phyloP scores from a whole-genome alignment of 2,113 vertebrate species.

The Poeciliopsis prolifica region DNA sequence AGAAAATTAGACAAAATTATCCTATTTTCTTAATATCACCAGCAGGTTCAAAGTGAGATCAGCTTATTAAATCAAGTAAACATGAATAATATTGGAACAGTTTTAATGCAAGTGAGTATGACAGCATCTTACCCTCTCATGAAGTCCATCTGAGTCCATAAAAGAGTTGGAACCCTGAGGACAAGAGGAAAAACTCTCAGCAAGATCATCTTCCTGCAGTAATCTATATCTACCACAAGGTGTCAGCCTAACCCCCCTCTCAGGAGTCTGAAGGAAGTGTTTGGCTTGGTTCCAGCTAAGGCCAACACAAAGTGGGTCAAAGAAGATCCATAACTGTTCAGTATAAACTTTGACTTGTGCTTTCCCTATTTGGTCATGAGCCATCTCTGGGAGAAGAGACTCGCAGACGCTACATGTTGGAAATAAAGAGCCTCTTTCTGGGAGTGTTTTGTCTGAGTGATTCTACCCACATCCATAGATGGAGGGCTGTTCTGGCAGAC shows the following conservation, averaged over 20 bases:
- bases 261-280: conserved; percentile 19
- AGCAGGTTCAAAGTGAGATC: neutral
- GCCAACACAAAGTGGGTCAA: conserved; percentile 72
- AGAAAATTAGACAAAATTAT: neutral
- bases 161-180: conserved; percentile 68
- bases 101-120: neutral
- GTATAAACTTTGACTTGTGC: conserved; percentile 65
- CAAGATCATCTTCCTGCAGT: conserved; percentile 26
- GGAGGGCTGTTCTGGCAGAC: conserved; percentile 43
- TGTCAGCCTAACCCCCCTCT: conserved; percentile 50
- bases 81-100: neutral
- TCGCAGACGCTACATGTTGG: conserved; percentile 34
- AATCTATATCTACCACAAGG: conserved; percentile 54
- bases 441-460: conserved; percentile 30
- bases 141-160: conserved; percentile 75
- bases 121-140: conserved; percentile 75
- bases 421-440: conserved; percentile 55
- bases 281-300: conserved; percentile 52
- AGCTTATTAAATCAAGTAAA: neutral
- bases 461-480: conserved; percentile 50
- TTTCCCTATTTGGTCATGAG: conserved; percentile 75
- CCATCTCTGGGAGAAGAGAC: conserved; percentile 49
- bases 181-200: conserved; percentile 19
- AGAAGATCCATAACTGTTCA: conserved; percentile 65
- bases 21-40: neutral